These are phyloP conservation scores for Zele albiditarsus DNA, from an alignment of 2,888 invertebrate genomes.

Conservation along the genomic window DNA sequence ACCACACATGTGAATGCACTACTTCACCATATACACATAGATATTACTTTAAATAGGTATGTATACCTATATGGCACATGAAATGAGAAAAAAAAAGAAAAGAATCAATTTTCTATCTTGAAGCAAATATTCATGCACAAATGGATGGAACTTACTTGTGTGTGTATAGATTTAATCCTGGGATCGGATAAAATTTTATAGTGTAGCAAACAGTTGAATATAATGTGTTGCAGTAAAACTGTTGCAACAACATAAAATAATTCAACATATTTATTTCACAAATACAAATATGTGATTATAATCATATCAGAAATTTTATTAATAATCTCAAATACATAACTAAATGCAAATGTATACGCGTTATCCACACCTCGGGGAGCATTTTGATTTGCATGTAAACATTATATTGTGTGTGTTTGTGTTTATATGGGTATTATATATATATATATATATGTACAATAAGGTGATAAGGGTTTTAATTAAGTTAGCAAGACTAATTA, in stretches of 20 bases:
- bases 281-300: conserved; percentile 35
- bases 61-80: not conserved
- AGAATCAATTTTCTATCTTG: not conserved
- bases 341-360: conserved; percentile 31
- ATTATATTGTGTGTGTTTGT: conserved; percentile 46
- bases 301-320: conserved; percentile 47
- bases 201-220: not conserved
- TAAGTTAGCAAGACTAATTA: conserved; percentile 64
- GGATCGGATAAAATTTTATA: not conserved
- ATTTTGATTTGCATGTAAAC: conserved; percentile 65
- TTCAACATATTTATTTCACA: not conserved
- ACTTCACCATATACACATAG: not conserved
- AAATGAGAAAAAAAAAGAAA: not conserved
- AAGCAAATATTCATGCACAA: not conserved
- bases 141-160: conserved; percentile 25
- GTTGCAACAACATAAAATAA: not conserved
- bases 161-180: conserved; percentile 17
- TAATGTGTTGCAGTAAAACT: not conserved
- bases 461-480: conserved; percentile 61
- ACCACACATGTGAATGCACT: conserved; percentile 29
- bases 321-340: conserved; percentile 39
- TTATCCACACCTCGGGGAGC: conserved; percentile 45
- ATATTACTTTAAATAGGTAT: not conserved
- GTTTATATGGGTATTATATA: not conserved
- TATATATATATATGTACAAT: conserved; percentile 42